phyloP scores from a whole-genome alignment of 2,113 vertebrate genomes.

The Gavialis gangeticus region DNA sequence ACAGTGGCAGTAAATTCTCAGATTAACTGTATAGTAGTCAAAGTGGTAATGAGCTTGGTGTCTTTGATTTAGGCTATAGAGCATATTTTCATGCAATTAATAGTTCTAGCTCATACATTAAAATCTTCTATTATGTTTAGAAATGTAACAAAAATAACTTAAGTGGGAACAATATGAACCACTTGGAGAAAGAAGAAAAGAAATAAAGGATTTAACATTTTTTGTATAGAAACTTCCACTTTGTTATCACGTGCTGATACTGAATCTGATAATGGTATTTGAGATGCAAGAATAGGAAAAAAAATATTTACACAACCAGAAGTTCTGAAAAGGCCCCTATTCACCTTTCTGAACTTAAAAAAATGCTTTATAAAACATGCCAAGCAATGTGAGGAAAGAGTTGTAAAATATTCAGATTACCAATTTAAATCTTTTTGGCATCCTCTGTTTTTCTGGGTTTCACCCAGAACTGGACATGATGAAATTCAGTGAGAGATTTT shows the following conservation, averaged over 20 bases:
- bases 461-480: background rate
- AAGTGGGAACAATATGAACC: background rate
- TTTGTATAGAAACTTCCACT: background rate
- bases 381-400: background rate
- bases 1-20: background rate
- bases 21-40: background rate
- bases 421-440: background rate
- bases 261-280: background rate
- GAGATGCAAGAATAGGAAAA: background rate
- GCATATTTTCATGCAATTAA: background rate
- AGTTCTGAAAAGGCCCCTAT: background rate
- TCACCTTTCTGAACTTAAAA: background rate
- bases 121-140: background rate
- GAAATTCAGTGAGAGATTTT: background rate
- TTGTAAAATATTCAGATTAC: accelerated
- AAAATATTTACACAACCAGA: background rate
- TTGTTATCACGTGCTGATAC: background rate
- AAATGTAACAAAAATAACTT: background rate
- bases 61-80: background rate
- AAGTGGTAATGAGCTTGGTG: background rate
- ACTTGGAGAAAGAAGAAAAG: background rate
- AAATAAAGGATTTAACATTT: background rate
- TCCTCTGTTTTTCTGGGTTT: background rate
- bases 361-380: background rate
- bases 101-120: background rate